A percentile compares a stretch with the other conserved stretches of the same genome.
phyloP scores from a whole-genome alignment of 2,113 vertebrate genomes.

The Nymphicus hollandicus region DNA sequence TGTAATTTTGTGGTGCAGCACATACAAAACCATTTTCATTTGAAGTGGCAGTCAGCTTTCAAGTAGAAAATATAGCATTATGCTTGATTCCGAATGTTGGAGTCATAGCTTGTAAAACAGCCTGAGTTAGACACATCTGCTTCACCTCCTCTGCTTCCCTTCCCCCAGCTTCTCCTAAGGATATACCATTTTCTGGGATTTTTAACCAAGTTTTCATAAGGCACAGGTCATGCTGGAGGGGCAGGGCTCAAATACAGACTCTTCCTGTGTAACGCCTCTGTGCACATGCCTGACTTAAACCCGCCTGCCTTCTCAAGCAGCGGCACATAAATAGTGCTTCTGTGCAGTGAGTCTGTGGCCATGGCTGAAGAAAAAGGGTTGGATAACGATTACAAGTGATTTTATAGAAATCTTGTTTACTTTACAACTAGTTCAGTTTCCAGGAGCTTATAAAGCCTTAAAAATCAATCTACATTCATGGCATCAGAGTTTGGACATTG shows the following conservation, averaged over 20 bases:
- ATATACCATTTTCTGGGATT: neutral
- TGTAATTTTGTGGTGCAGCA: slow-evolving; percentile 32
- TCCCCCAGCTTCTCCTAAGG: neutral
- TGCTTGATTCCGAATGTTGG: neutral
- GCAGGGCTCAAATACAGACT: neutral
- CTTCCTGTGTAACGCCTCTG: neutral
- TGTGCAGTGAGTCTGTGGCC: neutral
- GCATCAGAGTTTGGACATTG: neutral
- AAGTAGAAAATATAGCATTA: neutral
- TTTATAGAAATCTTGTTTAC: neutral
- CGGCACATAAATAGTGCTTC: neutral
- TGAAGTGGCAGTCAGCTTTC: slow-evolving; percentile 25
- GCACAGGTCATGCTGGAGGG: neutral
- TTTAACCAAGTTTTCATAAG: neutral
- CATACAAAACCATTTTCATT: slow-evolving; percentile 4
- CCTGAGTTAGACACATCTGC: neutral
- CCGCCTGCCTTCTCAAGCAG: neutral
- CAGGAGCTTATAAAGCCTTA: slow-evolving; percentile 1
- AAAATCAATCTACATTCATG: neutral
- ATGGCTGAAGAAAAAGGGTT: neutral
- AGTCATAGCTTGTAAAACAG: neutral
- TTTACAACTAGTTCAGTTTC: neutral
- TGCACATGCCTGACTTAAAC: neutral
- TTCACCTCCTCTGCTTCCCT: neutral
- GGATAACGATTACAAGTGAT: neutral